These are phyloP conservation scores for Hoplostethus mediterraneus DNA, from an alignment of 2,797 vertebrate genomes.

Conservation along the genomic window DNA sequence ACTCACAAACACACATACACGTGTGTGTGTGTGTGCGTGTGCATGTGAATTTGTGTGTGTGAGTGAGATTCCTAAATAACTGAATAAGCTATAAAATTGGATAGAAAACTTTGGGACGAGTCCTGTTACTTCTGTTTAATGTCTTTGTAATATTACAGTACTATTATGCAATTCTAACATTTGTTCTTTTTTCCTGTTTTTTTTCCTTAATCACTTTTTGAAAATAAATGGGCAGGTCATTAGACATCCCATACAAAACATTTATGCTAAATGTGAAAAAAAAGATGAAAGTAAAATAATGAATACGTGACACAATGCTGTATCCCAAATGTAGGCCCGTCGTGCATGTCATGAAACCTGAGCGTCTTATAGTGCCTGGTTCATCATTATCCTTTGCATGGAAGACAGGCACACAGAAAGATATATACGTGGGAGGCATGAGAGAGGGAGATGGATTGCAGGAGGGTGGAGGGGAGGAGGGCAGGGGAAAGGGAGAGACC, in stretches of 20 bases:
- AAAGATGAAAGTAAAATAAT: too few relatives aligned
- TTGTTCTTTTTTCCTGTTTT: too few relatives aligned
- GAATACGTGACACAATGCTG: background rate
- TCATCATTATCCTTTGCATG: conserved; percentile 79
- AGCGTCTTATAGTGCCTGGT: conserved; percentile 39
- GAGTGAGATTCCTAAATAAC: background rate
- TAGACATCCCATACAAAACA: too few relatives aligned
- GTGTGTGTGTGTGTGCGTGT: background rate
- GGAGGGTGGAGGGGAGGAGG: conserved; percentile 62
- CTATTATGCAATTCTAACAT: background rate
- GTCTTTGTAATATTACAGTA: background rate
- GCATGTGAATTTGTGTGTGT: background rate
- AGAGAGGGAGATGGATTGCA: conserved; percentile 66
- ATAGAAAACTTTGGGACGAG: conserved; percentile 27
- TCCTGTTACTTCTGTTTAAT: conserved; percentile 16
- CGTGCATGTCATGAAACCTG: background rate
- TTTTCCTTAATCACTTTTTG: too few relatives aligned
- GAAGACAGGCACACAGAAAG: conserved; percentile 14
- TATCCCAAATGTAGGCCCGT: too few relatives aligned
- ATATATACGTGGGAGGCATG: conserved; percentile 31
- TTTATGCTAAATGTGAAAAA: too few relatives aligned
- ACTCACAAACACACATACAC: conserved; percentile 63
- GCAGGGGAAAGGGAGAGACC: conserved; percentile 62
- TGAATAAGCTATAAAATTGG: conserved; percentile 13
- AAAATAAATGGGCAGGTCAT: too few relatives aligned